Base-by-base conservation (phyloP, 2,113 vertebrate genomes). In the Alectura lathami region DNA sequence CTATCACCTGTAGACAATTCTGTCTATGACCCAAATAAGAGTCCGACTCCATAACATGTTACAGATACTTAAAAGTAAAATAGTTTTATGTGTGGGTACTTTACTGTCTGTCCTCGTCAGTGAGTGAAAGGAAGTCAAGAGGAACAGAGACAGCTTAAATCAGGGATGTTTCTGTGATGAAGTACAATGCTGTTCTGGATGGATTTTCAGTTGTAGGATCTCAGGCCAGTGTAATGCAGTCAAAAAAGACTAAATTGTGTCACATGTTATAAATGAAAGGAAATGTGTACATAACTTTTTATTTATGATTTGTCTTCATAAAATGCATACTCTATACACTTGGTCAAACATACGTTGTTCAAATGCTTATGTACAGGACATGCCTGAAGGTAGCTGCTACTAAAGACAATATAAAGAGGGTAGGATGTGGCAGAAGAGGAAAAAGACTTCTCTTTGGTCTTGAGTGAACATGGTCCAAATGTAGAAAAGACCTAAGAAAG, bases 171-270 rank as follows among this genome's bases (percentile, higher is more conserved):
- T 95, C 68, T 69, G 30, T 87, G 60, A 73, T 67, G 86, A 96
- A 92, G 43, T 88, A 72, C 77, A 88, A 91, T 62, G 91, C 32
- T 72, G 64, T 86, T 92, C 73, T 94, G 66, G 54, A 81, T 54
- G 83, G 48, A 50, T 95, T 95, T 88, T 91, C n/a, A 36, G 30
- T 84, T 85, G 68, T 53, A 54, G 72, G 45, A 62, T 74, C 69
- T 76, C 77, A 91, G 34, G 36, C 23, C 50, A 84, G 12, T 32
- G 15, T n/a, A 78, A 82, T 21, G 32, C 22, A 51, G 26, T 45
- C 30, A 17, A 56, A 72, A 89, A 89, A 47, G 40, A 13, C 15
- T 60, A 6, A 36, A 20, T 66, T 56, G 14, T 51, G 42, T 11
- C 36, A n/a, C 20, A 18, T 40, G 86, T 91, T 60, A 22, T 34